Conservation (phyloP, 2,888 invertebrate species). For the Pediacus dermestoides region DNA sequence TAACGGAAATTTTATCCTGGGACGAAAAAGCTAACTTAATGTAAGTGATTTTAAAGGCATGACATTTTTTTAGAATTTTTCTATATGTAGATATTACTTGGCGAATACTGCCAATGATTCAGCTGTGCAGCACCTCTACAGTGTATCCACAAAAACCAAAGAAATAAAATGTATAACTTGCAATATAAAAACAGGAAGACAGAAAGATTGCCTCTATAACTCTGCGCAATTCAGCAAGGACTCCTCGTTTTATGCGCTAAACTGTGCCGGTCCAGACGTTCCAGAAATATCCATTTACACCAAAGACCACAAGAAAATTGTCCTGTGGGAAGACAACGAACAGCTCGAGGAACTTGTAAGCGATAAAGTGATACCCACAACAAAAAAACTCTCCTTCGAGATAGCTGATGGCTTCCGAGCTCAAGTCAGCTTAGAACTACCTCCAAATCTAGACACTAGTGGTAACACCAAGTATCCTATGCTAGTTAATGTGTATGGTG, state of each 20-base stretch:
- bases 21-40: constrained; percentile 59
- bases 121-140: constrained; percentile 77
- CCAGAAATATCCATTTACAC: constrained; percentile 68
- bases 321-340: constrained; percentile 67
- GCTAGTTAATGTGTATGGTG: constrained; percentile 86
- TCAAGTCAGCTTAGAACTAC: constrained; percentile 71
- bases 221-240: constrained; percentile 65
- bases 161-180: constrained; percentile 74
- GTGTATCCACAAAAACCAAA: constrained; percentile 56
- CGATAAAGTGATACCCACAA: constrained; percentile 56
- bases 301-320: constrained; percentile 46
- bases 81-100: constrained; percentile 70
- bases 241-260: constrained; percentile 66
- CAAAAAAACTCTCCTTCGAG: constrained; percentile 60
- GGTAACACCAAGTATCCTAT: constrained; percentile 74
- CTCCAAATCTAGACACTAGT: constrained; percentile 65
- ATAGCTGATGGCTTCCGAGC: constrained; percentile 67
- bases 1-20: constrained; percentile 73
- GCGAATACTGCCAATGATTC: constrained; percentile 75
- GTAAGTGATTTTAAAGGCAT: constrained; percentile 51
- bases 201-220: constrained; percentile 62
- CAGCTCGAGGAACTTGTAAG: constrained; percentile 53
- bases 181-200: constrained; percentile 53
- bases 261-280: constrained; percentile 80
- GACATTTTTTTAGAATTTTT: constrained; percentile 8